phyloP scores from a whole-genome alignment of 2,888 invertebrate species.

The Campoletis raptor region DNA sequence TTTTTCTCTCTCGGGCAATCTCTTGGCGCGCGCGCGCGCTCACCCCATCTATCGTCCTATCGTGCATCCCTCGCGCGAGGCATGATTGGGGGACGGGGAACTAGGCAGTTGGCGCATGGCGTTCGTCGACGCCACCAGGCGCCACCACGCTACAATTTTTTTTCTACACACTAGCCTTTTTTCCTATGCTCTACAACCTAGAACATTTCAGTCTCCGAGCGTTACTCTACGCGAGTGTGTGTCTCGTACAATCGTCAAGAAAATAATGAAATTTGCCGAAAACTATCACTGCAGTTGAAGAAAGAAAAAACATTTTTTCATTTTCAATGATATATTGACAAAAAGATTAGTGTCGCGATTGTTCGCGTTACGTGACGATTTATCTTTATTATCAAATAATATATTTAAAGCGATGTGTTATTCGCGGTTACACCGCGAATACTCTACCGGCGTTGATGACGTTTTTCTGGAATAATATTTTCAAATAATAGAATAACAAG shows the following conservation, averaged over 20 bases:
- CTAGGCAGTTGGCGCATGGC: constrained; percentile 60
- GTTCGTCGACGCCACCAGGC: constrained; percentile 53
- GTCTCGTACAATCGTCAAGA: not conserved
- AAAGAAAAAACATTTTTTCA: not conserved
- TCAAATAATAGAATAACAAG: not conserved
- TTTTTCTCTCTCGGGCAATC: constrained; percentile 26
- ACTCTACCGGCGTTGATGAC: constrained; percentile 24
- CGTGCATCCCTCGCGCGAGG: constrained; percentile 52
- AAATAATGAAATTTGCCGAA: not conserved
- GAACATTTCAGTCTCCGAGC: constrained; percentile 77
- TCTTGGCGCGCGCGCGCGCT: constrained; percentile 45
- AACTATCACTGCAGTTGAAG: not conserved
- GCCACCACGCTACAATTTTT: constrained; percentile 42
- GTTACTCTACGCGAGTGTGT: constrained; percentile 74
- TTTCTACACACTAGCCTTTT: constrained; percentile 5
- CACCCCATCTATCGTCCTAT: constrained; percentile 44
- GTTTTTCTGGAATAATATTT: constrained; percentile 55
- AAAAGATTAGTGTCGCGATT: not conserved
- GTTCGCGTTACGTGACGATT: not conserved
- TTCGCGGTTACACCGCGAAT: constrained; percentile 12
- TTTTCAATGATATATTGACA: not conserved
- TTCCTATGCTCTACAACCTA: constrained; percentile 64
- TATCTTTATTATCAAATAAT: not conserved
- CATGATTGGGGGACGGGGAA: constrained; percentile 17
- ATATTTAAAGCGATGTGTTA: constrained; percentile 12